Base-by-base conservation (phyloP, 2,113 vertebrate species). In the Erpornis zantholeuca region DNA sequence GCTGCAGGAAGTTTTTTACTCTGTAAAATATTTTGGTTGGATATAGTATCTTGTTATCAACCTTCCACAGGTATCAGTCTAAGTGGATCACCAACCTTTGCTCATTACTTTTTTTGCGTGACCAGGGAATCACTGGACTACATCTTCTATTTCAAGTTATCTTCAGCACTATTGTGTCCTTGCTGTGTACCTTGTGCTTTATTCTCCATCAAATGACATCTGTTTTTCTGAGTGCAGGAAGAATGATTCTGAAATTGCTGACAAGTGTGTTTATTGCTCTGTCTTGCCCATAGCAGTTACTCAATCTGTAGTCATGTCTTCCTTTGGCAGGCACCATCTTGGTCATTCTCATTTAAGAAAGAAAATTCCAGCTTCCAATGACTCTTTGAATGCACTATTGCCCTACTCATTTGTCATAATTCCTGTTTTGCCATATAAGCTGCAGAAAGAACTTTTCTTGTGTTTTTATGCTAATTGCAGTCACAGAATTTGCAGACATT, bases 121-220 rank as follows among this genome's bases (percentile, higher is more conserved):
- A 68, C 52, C 8, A 27, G 6, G 6, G 5, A 47, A 16, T 82
- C 66, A 29, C 36, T 36, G 54, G 28, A 10, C 28, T 69, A 6
- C 17, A 19, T 59, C 33, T 76, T 49, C 27, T 61, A 16, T 49
- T 16, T 33, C 38, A 65, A 22, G n/a, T 35, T 78, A 31, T 17
- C 23, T 64, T 31, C 29, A n/a, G 15, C 3, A 61, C 14, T 12
- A 11, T 53, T 78, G 17, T 60, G 10, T 59, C 35, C 19, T 64
- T 80, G 59, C 40, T 54, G 12, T 68, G 92, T 38, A 52, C 33
- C 6, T 38, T 64, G 14, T 82, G 27, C 20, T 82, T 75, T 59
- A 44, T 66, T 63, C 52, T 78, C 40, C 44, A 23, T 57, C 2
- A 2, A 82, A 71, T 0, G 0, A 5, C 47, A 42, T 47, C 29